Conservation (phyloP, 2,113 vertebrate genomes). For the Arothron firmamentum region DNA sequence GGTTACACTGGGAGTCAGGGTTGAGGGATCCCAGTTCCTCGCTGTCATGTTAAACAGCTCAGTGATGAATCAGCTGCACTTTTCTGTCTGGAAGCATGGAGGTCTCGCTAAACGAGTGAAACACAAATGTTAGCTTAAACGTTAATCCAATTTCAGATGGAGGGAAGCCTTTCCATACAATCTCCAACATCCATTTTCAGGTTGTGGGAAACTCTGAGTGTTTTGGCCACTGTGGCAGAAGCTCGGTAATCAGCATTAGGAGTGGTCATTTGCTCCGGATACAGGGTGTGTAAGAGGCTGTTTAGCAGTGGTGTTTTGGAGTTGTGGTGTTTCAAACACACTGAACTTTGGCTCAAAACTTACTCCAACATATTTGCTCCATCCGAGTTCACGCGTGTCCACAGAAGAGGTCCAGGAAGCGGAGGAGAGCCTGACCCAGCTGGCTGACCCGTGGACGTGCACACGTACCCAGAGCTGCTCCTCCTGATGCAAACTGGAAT, state of each 20-base stretch:
- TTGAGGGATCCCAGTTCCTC: no score
- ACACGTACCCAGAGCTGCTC: no score
- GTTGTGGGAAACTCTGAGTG: conserved; percentile 17
- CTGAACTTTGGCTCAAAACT: no score
- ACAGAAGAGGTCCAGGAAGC: no score
- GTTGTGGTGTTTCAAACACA: no score
- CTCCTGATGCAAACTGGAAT: not conserved
- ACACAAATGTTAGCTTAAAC: conserved; percentile 63
- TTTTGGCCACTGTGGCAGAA: conserved; percentile 39
- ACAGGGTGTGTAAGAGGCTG: conserved; percentile 25
- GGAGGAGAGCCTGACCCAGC: no score
- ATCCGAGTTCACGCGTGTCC: not conserved
- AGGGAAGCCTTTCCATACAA: conserved; percentile 34
- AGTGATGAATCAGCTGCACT: conserved; percentile 11
- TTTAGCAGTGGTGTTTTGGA: not conserved
- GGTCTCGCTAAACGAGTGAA: conserved; percentile 60
- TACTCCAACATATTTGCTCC: not conserved
- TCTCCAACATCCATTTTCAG: conserved; percentile 31
- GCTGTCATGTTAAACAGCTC: no score
- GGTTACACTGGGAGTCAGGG: no score
- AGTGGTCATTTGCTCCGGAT: conserved; percentile 49
- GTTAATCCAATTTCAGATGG: conserved; percentile 61
- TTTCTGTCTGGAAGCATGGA: conserved; percentile 35
- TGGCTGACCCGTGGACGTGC: no score
- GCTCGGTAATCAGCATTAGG: conserved; percentile 50